A percentile compares a stretch with the other conserved stretches of the same genome.
These are phyloP conservation scores for Pegoplata infirma DNA, from an alignment of 2,888 invertebrate genomes.

Conservation along the genomic window DNA sequence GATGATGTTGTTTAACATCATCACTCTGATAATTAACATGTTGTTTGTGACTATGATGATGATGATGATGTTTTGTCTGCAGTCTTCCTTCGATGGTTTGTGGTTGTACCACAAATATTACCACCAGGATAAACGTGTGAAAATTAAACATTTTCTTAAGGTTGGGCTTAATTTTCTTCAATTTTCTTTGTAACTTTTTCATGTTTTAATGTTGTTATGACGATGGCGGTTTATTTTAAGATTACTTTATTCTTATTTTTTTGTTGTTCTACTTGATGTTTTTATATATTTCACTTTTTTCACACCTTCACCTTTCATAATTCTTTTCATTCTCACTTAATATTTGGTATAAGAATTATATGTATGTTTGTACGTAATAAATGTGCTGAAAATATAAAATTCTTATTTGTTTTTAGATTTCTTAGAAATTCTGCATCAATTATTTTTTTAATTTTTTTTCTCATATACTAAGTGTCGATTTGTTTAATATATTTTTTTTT, in stretches of 20 bases:
- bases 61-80: constrained; percentile 42
- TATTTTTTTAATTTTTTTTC: not conserved
- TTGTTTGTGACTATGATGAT: constrained; percentile 30
- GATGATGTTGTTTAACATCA: constrained; percentile 6
- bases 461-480: not conserved
- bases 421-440: constrained; percentile 32
- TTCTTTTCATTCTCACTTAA: constrained; percentile 54
- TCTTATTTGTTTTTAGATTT: constrained; percentile 22
- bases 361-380: not conserved
- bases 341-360: constrained; percentile 20
- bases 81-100: constrained; percentile 38
- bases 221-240: not conserved
- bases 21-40: constrained; percentile 29
- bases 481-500: not conserved
- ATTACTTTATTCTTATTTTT: not conserved
- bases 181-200: constrained; percentile 12
- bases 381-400: constrained; percentile 24
- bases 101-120: constrained; percentile 27
- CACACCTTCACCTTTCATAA: constrained; percentile 52
- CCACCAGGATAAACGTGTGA: constrained; percentile 48
- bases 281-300: constrained; percentile 41
- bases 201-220: not conserved
- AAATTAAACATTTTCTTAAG: constrained; percentile 56
- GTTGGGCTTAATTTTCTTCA: constrained; percentile 50
- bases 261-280: constrained; percentile 25